Base-by-base conservation (phyloP, 37 sponge, comb jelly and placozoan species). In the Beroe forskalii region DNA sequence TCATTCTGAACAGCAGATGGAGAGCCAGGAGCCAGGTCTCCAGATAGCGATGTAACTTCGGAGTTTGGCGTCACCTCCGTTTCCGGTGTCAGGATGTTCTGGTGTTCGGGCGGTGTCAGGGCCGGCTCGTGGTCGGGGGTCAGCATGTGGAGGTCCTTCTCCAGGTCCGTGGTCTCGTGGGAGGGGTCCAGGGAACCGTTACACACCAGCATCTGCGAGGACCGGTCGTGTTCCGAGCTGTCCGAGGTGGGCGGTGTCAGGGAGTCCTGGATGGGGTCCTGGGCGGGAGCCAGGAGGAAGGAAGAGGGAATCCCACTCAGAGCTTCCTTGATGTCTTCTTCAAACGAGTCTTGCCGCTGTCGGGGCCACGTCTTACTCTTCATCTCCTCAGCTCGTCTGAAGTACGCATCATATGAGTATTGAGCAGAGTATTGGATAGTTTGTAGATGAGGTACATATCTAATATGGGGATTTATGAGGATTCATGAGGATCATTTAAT, bases 141-240 rank as follows among this genome's bases (percentile, higher is more conserved):
- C 19, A 69, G 72, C 28, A 69, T 69, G 38, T 69, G 36, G 19
- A 69, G 72, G 32, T 69, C 72, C n/a, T n/a, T n/a, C n/a, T n/a
- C n/a, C 19, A 14, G 12, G 17, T 69, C 72, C 4, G 38, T 69
- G 17, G 12, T 36, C 9, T 36, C 38, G 38, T 48, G 55, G 0
- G 72, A 36, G n/a, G 66, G 66, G 66, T 63, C 25, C 25, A 63
- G 25, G 0, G 72, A 36, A 17, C 55, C 55, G 55, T 48, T 48
- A 48, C 55, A 48, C 55, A 48, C 55, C 55, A 48, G 55, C 12
- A 48, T 17, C 55, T 48, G 55, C 12, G 55, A 48, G 2, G 72
- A 69, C 38, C 72, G 35, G 39, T 69, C 72, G 72, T 69, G 72
- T 69, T 69, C 72, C 14, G 72, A 69, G 39, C 72, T 32, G 38